Evolutionary conservation across 2,113 vertebrate species (phyloP).

Genomic region (Montifringilla adamsi): DNA sequence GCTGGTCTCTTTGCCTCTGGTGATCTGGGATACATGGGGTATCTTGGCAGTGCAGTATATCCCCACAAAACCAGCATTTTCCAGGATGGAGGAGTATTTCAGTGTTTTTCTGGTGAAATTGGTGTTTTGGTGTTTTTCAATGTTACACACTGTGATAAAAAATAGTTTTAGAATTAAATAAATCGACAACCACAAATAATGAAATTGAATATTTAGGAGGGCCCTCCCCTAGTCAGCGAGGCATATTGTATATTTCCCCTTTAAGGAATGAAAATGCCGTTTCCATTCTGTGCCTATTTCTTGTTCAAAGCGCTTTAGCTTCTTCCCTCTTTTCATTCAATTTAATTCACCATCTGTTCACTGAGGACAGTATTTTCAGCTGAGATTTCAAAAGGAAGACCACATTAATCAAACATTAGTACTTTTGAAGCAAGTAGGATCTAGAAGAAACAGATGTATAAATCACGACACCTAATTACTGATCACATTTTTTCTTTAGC

Average conservation of each 20-base stretch:
- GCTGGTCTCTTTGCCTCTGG: neutral
- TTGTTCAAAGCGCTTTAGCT: slow-evolving; percentile 35
- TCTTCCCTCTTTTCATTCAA: slow-evolving; percentile 40
- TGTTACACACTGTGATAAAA: neutral
- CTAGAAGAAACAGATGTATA: slow-evolving; percentile 44
- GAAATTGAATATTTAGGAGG: neutral
- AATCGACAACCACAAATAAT: neutral
- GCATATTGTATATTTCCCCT: neutral
- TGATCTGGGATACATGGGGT: neutral
- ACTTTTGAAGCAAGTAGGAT: slow-evolving; percentile 41
- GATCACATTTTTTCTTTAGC: neutral
- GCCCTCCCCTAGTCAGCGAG: neutral
- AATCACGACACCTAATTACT: slow-evolving; percentile 41
- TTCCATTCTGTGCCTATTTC: slow-evolving; percentile 1
- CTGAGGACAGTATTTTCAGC: slow-evolving; percentile 47
- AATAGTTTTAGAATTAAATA: neutral
- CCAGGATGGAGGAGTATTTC: neutral
- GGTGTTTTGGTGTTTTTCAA: neutral
- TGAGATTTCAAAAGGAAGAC: slow-evolving; percentile 55
- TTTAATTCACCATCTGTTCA: slow-evolving; percentile 57
- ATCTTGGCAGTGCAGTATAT: neutral
- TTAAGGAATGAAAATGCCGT: slow-evolving; percentile 21
- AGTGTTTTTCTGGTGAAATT: neutral
- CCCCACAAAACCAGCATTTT: neutral
- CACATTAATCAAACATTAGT: slow-evolving; percentile 61